Evolutionary conservation across 2,888 invertebrate genomes (phyloP), one percentile per base, ranked within the genome.

Genomic region (Griposia aprilina): DNA sequence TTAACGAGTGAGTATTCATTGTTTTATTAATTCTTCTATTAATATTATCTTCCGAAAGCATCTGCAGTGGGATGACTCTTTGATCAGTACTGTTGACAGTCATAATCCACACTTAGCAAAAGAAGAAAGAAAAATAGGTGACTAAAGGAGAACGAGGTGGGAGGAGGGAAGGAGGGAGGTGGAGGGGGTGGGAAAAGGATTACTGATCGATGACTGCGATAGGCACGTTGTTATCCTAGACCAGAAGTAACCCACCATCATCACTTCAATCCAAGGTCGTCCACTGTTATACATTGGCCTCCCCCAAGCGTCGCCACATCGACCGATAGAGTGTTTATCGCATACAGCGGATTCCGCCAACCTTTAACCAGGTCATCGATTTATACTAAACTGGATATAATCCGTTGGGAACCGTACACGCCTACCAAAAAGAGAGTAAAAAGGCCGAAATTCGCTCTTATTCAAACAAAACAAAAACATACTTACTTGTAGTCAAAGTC

Each of bases 401-500:
- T 20, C 8, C 20, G 2, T 60, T 69, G 20, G 11, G n/a, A 59
- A 15, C 41, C 26, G 7, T 20, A 13, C 0, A 7, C 17, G 26
- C 1, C 1, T 13, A 23, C 0, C 10, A 30, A 52, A 41, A 52
- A 55, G 2, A 23, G 30, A 30, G 30, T 23, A 20, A 23, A 7
- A 13, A 13, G 26, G 17, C 3, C n/a, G n/a, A 45, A 52, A 15
- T 52, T 17, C 0, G 2, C 23, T 36, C 15, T 23, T 10, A 30
- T 45, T 62, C 23, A 10, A 30, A 30, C 0, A 17, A 45, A 11
- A 71, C 26, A 6, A 48, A 26, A 13, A 2, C 13, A 30, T 36
- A n/a, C 57, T 20, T 73, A 74, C 96, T 87, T 63, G 89, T 88
- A 8, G 89, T 91, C 79, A 95, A 85, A 41, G 91, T 93, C 76